Conservation (phyloP, 1,140 invertebrate genomes). For the Bathynomus jamesi region DNA sequence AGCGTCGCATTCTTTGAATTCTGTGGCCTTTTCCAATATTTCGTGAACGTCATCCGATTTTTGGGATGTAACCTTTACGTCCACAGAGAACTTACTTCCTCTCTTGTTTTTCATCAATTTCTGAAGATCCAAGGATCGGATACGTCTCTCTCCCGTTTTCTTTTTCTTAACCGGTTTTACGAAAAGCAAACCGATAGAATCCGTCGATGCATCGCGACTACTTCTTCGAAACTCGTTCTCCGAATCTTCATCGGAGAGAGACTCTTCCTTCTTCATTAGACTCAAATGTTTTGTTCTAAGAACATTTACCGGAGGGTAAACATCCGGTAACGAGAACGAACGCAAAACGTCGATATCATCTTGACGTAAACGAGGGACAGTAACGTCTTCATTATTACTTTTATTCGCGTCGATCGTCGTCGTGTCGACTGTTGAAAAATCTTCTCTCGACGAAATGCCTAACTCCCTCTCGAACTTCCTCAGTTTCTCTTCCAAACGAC, state of each 20-base stretch:
- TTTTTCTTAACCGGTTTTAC: no score
- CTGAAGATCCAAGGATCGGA: neutral
- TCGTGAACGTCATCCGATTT: no score
- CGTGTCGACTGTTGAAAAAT: no score
- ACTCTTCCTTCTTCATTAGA: constrained; percentile 20
- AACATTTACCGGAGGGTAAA: constrained; percentile 15
- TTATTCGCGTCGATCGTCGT: neutral
- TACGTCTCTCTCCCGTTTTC: neutral
- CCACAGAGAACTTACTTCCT: neutral
- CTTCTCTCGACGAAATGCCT: neutral
- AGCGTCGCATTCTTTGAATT: no score
- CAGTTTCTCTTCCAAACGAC: constrained; percentile 32
- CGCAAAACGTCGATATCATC: constrained; percentile 13
- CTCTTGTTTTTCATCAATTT: neutral
- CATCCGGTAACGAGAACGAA: constrained; percentile 12
- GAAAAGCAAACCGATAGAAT: no score
- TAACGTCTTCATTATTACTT: neutral
- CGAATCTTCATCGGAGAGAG: no score
- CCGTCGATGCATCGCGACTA: no score
- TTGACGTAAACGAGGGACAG: neutral
- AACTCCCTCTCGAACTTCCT: constrained; percentile 28
- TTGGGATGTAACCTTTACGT: no score
- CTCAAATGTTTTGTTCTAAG: constrained; percentile 33
- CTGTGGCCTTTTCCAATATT: no score
- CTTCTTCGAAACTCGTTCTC: no score